Evolutionary conservation across 2,113 vertebrate genomes (phyloP).

Genomic region (Protobothrops flavoviridis): DNA sequence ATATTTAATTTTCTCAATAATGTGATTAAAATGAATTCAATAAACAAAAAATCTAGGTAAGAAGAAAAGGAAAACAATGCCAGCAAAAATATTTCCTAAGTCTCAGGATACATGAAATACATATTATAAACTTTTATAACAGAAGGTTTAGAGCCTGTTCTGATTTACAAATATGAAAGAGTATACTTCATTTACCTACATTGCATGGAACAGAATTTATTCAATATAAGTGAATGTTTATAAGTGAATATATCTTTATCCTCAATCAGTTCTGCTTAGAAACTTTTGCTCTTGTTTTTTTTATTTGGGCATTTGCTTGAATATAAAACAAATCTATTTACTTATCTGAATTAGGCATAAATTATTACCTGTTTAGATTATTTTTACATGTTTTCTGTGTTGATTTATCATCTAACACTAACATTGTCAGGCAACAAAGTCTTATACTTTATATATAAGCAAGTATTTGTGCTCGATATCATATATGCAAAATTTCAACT

Average conservation of each 20-base stretch:
- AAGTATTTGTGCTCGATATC: neutral
- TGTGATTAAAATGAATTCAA: neutral
- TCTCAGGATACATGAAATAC: neutral
- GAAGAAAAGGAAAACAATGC: neutral
- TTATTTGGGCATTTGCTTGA: neutral
- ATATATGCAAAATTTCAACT: neutral
- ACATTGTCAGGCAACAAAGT: neutral
- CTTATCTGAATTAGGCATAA: neutral
- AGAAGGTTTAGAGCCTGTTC: neutral
- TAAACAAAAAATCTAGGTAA: neutral
- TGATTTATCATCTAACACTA: neutral
- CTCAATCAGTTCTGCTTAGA: neutral
- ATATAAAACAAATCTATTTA: neutral
- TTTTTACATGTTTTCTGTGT: neutral
- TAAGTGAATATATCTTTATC: neutral
- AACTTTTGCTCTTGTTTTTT: neutral
- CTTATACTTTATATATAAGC: neutral
- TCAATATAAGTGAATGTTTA: neutral
- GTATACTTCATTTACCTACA: neutral
- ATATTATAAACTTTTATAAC: neutral
- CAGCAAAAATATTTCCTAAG: neutral
- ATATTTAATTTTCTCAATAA: conserved; percentile 5
- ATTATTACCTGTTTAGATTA: neutral
- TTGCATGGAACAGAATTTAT: neutral
- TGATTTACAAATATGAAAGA: neutral